These are phyloP conservation scores for Scaptomyza montana DNA, from an alignment of 1,140 invertebrate genomes.

Conservation along the genomic window DNA sequence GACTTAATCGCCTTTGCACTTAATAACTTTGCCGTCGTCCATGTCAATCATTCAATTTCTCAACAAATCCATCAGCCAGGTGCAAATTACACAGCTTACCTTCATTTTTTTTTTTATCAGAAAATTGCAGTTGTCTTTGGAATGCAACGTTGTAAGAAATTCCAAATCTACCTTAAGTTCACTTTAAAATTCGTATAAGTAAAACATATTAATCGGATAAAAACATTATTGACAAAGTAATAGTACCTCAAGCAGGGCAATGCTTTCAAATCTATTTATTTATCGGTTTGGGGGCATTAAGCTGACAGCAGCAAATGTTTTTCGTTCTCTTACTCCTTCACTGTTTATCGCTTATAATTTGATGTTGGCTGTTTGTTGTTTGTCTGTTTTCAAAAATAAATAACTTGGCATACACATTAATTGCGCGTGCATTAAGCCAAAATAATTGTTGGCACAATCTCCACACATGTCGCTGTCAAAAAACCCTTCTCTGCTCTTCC, in stretches of 20 bases:
- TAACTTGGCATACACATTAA: constrained; percentile 44
- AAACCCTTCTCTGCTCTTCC: not conserved
- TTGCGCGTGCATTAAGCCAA: constrained; percentile 37
- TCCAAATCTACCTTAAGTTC: not conserved
- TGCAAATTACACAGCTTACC: constrained; percentile 17
- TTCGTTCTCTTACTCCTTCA: not conserved
- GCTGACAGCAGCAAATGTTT: constrained; percentile 41
- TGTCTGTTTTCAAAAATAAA: constrained; percentile 36
- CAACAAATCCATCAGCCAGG: constrained; percentile 10
- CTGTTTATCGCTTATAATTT: constrained; percentile 30
- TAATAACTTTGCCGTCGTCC: constrained; percentile 30
- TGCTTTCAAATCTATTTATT: constrained; percentile 3
- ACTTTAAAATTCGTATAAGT: not conserved
- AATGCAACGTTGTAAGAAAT: not conserved
- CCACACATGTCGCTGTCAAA: constrained; percentile 27
- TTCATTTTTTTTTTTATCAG: not conserved
- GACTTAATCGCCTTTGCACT: constrained; percentile 34
- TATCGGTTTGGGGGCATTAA: constrained; percentile 20
- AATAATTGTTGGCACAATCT: constrained; percentile 27
- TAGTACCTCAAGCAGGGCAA: constrained; percentile 1
- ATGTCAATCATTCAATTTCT: constrained; percentile 33
- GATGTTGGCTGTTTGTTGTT: constrained; percentile 18
- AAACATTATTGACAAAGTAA: constrained; percentile 42
- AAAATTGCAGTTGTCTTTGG: not conserved
- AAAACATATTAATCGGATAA: constrained; percentile 30